Evolutionary conservation across 2,888 invertebrate genomes (phyloP).

Genomic region (Halictus ligatus): DNA sequence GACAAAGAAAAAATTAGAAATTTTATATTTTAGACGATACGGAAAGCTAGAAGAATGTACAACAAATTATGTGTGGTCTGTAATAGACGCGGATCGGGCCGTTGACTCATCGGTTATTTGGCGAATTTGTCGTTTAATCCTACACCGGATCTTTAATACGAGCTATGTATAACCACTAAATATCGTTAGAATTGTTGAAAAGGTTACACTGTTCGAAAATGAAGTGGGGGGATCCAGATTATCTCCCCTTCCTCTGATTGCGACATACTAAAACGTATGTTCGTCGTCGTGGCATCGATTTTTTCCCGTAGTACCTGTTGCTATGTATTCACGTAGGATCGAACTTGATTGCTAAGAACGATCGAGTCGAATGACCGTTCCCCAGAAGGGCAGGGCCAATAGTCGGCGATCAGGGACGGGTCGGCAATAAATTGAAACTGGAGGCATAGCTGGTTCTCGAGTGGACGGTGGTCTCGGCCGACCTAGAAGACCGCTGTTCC

Average conservation of each 20-base stretch:
- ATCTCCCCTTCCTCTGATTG: background rate
- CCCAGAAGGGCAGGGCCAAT: background rate
- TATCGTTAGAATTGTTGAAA: no score
- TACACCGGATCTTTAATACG: no score
- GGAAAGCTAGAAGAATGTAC: no score
- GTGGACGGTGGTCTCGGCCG: background rate
- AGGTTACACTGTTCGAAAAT: no score
- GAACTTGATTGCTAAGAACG: background rate
- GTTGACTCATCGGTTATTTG: no score
- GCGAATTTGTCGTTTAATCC: no score
- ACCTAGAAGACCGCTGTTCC: background rate
- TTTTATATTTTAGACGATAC: background rate
- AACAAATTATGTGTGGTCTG: background rate
- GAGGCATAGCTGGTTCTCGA: background rate
- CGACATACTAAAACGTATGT: background rate
- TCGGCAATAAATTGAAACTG: slow-evolving; percentile 6
- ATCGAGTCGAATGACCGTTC: background rate
- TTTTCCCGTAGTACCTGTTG: background rate
- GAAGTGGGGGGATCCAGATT: background rate
- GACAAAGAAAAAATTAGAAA: background rate
- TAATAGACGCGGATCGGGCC: background rate
- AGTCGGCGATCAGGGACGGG: background rate
- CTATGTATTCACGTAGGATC: background rate
- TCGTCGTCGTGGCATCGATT: background rate
- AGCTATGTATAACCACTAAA: no score